Evolutionary conservation across 2,797 vertebrate genomes (phyloP).

Genomic region (Kryptopterus vitreolus): DNA sequence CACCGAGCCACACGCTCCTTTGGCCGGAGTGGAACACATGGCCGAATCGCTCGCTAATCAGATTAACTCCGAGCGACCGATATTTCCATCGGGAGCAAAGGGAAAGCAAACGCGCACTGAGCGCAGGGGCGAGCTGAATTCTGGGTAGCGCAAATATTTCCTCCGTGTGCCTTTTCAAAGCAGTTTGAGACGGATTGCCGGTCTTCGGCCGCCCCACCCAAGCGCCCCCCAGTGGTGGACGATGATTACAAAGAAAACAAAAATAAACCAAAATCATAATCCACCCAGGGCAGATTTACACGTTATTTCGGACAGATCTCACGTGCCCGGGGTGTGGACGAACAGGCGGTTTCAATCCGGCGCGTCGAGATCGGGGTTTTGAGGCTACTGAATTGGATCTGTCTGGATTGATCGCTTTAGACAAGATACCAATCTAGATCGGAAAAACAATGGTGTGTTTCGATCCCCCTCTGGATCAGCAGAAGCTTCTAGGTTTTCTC

Average conservation of each 20-base stretch:
- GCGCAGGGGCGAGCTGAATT: conserved; percentile 21
- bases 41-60: conserved; percentile 51
- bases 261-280: conserved; percentile 34
- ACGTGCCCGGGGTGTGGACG: conserved; percentile 17
- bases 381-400: conserved; percentile 28
- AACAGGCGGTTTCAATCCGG: conserved; percentile 54
- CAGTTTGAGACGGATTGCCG: neutral
- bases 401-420: conserved; percentile 26
- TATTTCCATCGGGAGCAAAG: conserved; percentile 37
- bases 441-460: neutral
- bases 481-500: neutral
- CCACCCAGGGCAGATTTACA: conserved; percentile 27
- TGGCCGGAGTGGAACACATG: conserved; percentile 54
- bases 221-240: neutral
- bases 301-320: conserved; percentile 23
- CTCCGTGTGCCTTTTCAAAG: conserved; percentile 13
- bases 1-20: conserved; percentile 47
- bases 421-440: too few relatives aligned
- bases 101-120: conserved; percentile 33
- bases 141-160: conserved; percentile 12
- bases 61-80: conserved; percentile 56
- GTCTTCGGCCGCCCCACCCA: too few relatives aligned
- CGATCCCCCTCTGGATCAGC: neutral
- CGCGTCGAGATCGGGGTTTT: conserved; percentile 33
- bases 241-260: conserved; percentile 36